Percentiles rank a stretch among this genome's conserved stretches.
Conservation (phyloP, 2,888 invertebrate genomes). For the Hedya salicella region DNA sequence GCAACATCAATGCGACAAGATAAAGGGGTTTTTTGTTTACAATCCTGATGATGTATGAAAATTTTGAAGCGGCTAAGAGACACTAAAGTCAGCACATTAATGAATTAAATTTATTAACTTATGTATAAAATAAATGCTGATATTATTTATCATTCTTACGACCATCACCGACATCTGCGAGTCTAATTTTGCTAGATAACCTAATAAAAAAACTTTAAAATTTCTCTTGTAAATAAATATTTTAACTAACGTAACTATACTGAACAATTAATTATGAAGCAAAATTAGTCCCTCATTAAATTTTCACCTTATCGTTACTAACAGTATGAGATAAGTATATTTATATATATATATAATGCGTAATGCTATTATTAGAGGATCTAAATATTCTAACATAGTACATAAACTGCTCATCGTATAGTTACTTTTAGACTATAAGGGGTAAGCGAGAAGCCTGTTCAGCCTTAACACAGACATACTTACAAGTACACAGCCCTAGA, state of each 20-base stretch:
- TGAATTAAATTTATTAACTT: no score
- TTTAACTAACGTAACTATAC: slow-evolving; percentile 29
- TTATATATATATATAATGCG: slow-evolving; percentile 61
- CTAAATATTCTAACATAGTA: slow-evolving; percentile 68
- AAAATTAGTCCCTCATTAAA: slow-evolving; percentile 66
- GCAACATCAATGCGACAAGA: no score
- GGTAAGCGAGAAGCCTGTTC: background rate
- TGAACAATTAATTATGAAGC: slow-evolving; percentile 49
- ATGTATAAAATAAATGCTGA: no score
- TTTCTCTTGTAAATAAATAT: slow-evolving; percentile 39
- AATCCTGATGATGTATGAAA: no score
- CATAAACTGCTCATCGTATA: slow-evolving; percentile 23
- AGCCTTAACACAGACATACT: background rate
- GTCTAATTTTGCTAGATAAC: slow-evolving; percentile 57
- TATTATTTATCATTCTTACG: slow-evolving; percentile 13
- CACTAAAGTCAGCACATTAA: no score
- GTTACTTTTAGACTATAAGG: slow-evolving; percentile 21
- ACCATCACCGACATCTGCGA: slow-evolving; percentile 52
- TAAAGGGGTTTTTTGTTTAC: no score
- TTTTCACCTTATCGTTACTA: slow-evolving; percentile 70
- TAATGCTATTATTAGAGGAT: slow-evolving; percentile 74
- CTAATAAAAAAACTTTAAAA: slow-evolving; percentile 26
- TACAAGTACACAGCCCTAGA: background rate
- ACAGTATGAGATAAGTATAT: slow-evolving; percentile 75
- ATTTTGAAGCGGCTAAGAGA: no score